A percentile compares a stretch with the other conserved stretches of the same genome.
Conservation (phyloP, 2,797 vertebrate species). For the Furcifer pardalis region DNA sequence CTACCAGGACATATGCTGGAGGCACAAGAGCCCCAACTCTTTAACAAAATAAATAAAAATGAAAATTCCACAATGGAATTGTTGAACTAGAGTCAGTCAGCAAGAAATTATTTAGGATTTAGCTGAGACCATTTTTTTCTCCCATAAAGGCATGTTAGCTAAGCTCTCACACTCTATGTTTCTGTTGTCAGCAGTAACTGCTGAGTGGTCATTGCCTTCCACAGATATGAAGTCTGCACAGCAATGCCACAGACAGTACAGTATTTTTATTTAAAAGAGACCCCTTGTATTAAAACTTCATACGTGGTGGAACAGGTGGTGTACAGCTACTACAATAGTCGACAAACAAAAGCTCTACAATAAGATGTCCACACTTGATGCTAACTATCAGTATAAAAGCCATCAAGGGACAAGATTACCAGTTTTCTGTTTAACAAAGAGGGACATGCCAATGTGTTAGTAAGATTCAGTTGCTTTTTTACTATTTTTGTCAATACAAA, state of each 20-base stretch:
- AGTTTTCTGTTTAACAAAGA: slow-evolving; percentile 58
- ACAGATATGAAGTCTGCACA: background rate
- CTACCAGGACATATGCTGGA: too few relatives aligned
- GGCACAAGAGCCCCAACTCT: too few relatives aligned
- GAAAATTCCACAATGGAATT: background rate
- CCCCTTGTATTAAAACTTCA: background rate
- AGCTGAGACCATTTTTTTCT: background rate
- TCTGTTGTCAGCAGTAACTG: background rate
- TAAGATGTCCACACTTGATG: background rate
- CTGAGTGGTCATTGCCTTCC: background rate
- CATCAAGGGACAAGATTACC: slow-evolving; percentile 42
- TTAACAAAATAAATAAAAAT: background rate
- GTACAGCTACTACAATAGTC: background rate
- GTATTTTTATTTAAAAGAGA: background rate
- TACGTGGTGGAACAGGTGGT: background rate
- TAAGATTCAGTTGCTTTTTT: background rate
- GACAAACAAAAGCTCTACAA: background rate
- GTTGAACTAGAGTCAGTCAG: background rate
- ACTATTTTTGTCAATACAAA: background rate
- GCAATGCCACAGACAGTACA: background rate
- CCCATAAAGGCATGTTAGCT: background rate
- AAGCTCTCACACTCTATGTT: background rate
- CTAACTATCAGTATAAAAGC: background rate
- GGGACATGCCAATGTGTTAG: background rate
- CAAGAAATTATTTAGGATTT: background rate